Conservation (phyloP, 1,140 invertebrate genomes). For the Achatina immaculata region DNA sequence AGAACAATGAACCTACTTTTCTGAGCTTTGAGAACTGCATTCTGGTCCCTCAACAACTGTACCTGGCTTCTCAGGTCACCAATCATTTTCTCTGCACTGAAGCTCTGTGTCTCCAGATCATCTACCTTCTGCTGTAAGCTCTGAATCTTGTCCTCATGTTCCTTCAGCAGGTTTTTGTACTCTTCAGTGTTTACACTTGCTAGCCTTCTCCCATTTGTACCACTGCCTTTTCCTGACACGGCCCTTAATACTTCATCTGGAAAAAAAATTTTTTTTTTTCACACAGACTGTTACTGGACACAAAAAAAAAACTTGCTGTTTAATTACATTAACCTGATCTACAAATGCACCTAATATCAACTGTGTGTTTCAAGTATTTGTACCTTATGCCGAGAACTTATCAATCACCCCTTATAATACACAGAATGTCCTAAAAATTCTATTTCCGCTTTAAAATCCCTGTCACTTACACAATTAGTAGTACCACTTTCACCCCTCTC, state of each 20-base stretch:
- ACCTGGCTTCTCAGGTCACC: slow-evolving; percentile 81
- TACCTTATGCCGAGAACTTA: too few species aligned
- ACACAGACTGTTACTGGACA: too few species aligned
- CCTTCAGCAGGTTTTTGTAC: slow-evolving; percentile 38
- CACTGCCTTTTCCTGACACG: slow-evolving; percentile 68
- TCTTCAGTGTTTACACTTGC: not conserved
- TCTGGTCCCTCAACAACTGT: slow-evolving; percentile 87
- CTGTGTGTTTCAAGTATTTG: too few species aligned
- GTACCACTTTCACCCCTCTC: too few species aligned
- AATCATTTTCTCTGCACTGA: slow-evolving; percentile 75
- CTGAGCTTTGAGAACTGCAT: slow-evolving; percentile 86
- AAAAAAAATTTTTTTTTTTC: slow-evolving; percentile 11
- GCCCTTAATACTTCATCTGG: slow-evolving; percentile 73
- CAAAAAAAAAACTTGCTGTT: too few species aligned
- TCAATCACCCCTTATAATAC: too few species aligned
- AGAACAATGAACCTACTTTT: slow-evolving; percentile 61
- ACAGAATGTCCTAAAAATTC: too few species aligned
- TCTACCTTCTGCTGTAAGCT: slow-evolving; percentile 60
- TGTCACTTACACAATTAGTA: too few species aligned
- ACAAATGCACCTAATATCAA: too few species aligned
- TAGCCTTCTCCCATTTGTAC: slow-evolving; percentile 5
- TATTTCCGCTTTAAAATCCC: too few species aligned
- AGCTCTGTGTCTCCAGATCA: slow-evolving; percentile 58
- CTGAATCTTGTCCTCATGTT: slow-evolving; percentile 74
- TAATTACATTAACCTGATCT: too few species aligned